A percentile compares a stretch with the other conserved stretches of the same genome.
Conservation (phyloP, 2,797 vertebrate genomes). For the Falco concolor region DNA sequence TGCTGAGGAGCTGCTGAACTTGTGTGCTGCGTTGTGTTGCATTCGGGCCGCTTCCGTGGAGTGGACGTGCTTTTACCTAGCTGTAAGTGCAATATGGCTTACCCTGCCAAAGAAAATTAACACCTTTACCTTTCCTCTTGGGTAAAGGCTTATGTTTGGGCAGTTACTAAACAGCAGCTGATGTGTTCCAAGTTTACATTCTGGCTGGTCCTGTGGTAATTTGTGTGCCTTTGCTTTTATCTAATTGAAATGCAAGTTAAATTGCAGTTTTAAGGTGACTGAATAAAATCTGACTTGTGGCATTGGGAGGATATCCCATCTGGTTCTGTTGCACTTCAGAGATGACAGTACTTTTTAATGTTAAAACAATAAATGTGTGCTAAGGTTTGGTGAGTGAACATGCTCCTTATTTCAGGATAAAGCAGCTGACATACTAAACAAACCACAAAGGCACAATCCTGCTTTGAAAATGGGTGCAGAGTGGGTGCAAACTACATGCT, state of each 20-base stretch:
- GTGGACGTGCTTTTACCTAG: not conserved
- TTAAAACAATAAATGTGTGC: not conserved
- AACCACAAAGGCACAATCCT: not conserved
- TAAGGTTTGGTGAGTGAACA: not conserved
- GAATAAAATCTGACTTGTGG: not conserved
- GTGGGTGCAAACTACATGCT: not conserved
- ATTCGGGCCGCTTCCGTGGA: not conserved
- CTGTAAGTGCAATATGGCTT: not conserved
- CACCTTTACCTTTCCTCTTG: not conserved
- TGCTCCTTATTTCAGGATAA: not conserved
- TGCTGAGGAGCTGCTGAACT: not conserved
- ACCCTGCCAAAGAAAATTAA: not conserved
- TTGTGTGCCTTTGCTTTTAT: not conserved
- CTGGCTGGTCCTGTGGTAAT: not conserved
- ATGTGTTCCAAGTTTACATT: not conserved
- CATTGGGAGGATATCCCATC: not conserved
- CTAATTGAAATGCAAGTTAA: not conserved
- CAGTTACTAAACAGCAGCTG: not conserved
- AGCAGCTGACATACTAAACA: not conserved
- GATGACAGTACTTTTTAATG: not conserved
- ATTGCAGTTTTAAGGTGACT: not conserved
- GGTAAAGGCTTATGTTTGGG: not conserved
- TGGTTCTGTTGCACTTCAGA: not conserved
- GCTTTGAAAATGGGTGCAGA: not conserved
- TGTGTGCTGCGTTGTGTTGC: not conserved